Percentiles rank a stretch among this genome's conserved stretches.
Conservation (phyloP, 2,797 vertebrate species). For the Octomys mimax region DNA sequence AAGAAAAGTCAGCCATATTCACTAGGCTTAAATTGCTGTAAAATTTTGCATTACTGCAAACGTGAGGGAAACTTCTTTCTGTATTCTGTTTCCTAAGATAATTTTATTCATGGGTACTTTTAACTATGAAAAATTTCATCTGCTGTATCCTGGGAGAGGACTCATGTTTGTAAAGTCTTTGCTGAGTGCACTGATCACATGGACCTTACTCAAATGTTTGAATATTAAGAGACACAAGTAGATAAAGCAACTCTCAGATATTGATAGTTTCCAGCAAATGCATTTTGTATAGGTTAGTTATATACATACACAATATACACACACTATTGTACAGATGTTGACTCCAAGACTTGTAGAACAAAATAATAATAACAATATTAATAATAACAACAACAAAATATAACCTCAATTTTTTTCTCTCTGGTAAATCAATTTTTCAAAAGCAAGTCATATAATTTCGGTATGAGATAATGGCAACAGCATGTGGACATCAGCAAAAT, state of each 20-base stretch:
- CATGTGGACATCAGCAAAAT: slow-evolving; percentile 89
- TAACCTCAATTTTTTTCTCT: slow-evolving; percentile 84
- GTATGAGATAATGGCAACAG: slow-evolving; percentile 89
- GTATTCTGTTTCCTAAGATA: not conserved
- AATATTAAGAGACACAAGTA: not conserved
- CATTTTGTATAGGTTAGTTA: not conserved
- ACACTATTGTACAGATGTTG: not conserved
- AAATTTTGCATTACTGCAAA: slow-evolving; percentile 24
- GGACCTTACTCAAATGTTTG: not conserved
- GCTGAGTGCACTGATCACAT: not conserved
- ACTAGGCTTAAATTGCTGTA: slow-evolving; percentile 47
- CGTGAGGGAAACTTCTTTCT: not conserved
- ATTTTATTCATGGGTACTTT: not conserved
- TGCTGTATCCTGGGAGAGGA: not conserved
- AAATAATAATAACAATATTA: slow-evolving; percentile 26
- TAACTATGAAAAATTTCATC: not conserved
- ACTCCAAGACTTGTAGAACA: slow-evolving; percentile 70
- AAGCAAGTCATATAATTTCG: slow-evolving; percentile 90
- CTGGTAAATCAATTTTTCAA: slow-evolving; percentile 89
- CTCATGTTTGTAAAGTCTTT: slow-evolving; percentile 29
- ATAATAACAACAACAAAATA: slow-evolving; percentile 45
- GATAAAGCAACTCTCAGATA: slow-evolving; percentile 30
- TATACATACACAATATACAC: not conserved
- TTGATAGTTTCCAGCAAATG: slow-evolving; percentile 27
- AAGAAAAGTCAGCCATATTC: slow-evolving; percentile 55